Evolutionary conservation across 92 coral and sea anemone species (phyloP).

Genomic region (Epizoanthus stellaris): DNA sequence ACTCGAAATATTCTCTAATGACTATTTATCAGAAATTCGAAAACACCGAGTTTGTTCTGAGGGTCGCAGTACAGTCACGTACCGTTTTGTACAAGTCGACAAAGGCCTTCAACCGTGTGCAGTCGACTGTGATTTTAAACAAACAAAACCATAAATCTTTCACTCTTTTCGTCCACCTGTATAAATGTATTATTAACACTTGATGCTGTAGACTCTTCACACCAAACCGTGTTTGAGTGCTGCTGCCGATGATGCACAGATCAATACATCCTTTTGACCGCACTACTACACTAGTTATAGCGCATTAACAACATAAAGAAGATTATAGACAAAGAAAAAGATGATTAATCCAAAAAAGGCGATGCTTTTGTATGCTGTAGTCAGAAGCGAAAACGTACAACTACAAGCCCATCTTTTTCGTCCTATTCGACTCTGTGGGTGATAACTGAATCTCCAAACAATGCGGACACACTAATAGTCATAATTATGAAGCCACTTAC

Average conservation of each 20-base stretch:
- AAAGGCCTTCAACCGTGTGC: not conserved
- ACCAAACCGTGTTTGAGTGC: not conserved
- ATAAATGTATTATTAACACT: not conserved
- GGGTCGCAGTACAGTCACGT: constrained; percentile 16
- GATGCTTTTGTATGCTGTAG: not conserved
- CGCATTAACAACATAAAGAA: not conserved
- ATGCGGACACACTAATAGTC: not conserved
- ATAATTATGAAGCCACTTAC: not conserved
- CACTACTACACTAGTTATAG: not conserved
- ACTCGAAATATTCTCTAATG: not conserved
- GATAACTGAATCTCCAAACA: not conserved
- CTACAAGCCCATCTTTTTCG: no score
- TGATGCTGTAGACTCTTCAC: not conserved
- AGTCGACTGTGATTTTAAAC: constrained; percentile 1
- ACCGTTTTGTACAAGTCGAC: constrained; percentile 13
- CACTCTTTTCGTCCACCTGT: constrained; percentile 7
- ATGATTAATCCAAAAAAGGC: no score
- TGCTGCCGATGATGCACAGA: not conserved
- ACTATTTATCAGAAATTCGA: not conserved
- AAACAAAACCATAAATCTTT: constrained; percentile 1
- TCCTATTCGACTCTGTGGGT: not conserved
- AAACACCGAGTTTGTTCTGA: not conserved
- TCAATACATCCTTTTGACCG: constrained; percentile 12
- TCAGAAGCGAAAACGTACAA: not conserved
- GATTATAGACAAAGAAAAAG: not conserved